Evolutionary conservation across 64 coral and sea anemone genomes (phyloP).

Genomic region (Montipora foliosa): DNA sequence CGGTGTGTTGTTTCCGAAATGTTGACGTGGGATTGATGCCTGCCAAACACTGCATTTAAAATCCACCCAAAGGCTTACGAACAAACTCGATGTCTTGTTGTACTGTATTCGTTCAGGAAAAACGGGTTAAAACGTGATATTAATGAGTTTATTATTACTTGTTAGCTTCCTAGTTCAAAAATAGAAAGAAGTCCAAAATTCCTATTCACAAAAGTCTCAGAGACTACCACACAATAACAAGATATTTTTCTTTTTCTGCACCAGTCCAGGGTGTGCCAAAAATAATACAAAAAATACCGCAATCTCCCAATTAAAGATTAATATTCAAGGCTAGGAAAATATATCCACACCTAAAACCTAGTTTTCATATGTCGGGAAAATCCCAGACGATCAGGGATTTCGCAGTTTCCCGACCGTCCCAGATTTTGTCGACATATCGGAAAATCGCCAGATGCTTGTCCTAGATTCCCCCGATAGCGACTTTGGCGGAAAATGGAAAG

Average conservation of each 20-base stretch:
- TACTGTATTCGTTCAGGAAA: neutral
- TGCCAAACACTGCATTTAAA: neutral
- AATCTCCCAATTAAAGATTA: neutral
- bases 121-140: neutral
- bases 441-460: too few relatives aligned
- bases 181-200: neutral
- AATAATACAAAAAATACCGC: too few relatives aligned
- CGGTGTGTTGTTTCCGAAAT: neutral
- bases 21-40: slow-evolving; percentile 7
- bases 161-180: neutral
- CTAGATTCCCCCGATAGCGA: too few relatives aligned
- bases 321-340: neutral
- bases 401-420: too few relatives aligned
- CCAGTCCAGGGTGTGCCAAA: neutral
- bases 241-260: neutral
- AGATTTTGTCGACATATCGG: too few relatives aligned
- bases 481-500: too few relatives aligned
- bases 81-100: neutral
- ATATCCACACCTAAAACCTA: neutral
- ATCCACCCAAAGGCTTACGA: neutral
- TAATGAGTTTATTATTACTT: too few relatives aligned
- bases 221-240: neutral
- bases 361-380: too few relatives aligned
- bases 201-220: neutral
- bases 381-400: too few relatives aligned